These are phyloP conservation scores for Zaprionus bogoriensis DNA, from an alignment of 2,888 invertebrate genomes.

Conservation along the genomic window DNA sequence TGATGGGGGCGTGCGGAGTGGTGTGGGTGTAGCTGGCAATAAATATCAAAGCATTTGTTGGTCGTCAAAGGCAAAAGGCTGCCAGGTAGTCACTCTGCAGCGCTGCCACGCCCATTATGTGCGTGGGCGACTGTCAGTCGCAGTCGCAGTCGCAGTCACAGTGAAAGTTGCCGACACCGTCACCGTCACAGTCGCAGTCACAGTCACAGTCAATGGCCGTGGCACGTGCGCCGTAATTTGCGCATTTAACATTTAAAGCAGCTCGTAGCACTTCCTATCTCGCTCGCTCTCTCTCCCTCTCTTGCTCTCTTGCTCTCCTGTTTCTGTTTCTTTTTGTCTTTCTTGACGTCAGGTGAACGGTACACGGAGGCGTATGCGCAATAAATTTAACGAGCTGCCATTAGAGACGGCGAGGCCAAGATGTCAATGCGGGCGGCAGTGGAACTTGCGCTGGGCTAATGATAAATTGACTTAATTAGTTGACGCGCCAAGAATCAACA, in stretches of 20 bases:
- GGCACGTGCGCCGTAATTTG: constrained; percentile 71
- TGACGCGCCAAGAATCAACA: constrained; percentile 57
- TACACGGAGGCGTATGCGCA: constrained; percentile 72
- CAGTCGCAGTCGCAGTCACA: constrained; percentile 30
- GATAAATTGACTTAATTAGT: constrained; percentile 75
- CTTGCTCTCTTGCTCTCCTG: constrained; percentile 12
- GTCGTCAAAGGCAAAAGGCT: constrained; percentile 64
- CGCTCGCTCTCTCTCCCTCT: not conserved
- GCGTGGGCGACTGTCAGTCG: constrained; percentile 10
- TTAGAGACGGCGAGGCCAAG: constrained; percentile 63
- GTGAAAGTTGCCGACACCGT: too few species aligned
- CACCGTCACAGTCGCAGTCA: constrained; percentile 11
- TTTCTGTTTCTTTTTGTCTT: not conserved
- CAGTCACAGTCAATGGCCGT: constrained; percentile 47
- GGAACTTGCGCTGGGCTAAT: constrained; percentile 54
- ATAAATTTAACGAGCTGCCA: constrained; percentile 77
- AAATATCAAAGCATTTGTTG: constrained; percentile 76
- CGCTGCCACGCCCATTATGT: constrained; percentile 35
- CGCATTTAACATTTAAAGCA: constrained; percentile 77
- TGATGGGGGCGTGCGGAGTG: not conserved
- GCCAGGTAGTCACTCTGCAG: constrained; percentile 34
- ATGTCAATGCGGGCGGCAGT: constrained; percentile 42
- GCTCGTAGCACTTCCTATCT: constrained; percentile 42
- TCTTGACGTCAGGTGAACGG: constrained; percentile 10
- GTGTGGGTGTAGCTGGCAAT: constrained; percentile 43